A percentile compares a stretch with the other conserved stretches of the same genome.
Conservation (phyloP, 1,140 invertebrate species). For the Bactericera cockerelli region DNA sequence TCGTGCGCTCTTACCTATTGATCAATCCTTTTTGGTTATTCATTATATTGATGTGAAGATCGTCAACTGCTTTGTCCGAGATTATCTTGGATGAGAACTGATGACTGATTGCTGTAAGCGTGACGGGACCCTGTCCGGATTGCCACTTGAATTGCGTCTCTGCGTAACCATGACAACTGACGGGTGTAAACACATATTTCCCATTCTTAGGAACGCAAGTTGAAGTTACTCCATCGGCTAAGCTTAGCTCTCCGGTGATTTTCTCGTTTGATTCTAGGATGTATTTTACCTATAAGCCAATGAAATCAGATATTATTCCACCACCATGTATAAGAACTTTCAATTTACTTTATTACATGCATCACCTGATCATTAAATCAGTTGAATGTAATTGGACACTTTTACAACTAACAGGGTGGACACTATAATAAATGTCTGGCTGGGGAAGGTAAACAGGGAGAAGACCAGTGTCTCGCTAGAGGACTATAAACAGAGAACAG, state of each 20-base stretch:
- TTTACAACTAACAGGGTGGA: too few relatives aligned
- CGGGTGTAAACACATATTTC: slow-evolving; percentile 56
- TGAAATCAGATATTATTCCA: too few relatives aligned
- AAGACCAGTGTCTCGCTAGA: too few relatives aligned
- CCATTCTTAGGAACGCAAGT: slow-evolving; percentile 51
- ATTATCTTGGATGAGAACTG: slow-evolving; percentile 23
- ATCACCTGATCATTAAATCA: too few relatives aligned
- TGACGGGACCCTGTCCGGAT: slow-evolving; percentile 30
- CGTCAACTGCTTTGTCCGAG: slow-evolving; percentile 24
- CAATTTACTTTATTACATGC: too few relatives aligned
- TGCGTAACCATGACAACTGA: slow-evolving; percentile 68
- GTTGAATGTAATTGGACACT: too few relatives aligned
- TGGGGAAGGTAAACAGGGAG: too few relatives aligned
- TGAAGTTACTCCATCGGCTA: slow-evolving; percentile 35
- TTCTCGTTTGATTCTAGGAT: slow-evolving; percentile 9
- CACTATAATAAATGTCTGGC: too few relatives aligned
- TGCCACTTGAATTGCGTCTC: slow-evolving; percentile 39
- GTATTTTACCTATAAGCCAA: slow-evolving; percentile 20
- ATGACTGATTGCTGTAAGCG: slow-evolving; percentile 29
- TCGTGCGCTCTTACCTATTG: too few relatives aligned
- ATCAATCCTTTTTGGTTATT: slow-evolving; percentile 17
- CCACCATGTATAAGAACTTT: too few relatives aligned
- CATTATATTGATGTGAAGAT: slow-evolving; percentile 26
- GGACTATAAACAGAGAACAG: too few relatives aligned
- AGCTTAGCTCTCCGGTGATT: slow-evolving; percentile 21